Conservation (phyloP, 92 coral and sea anemone genomes). For the Porites lobata region DNA sequence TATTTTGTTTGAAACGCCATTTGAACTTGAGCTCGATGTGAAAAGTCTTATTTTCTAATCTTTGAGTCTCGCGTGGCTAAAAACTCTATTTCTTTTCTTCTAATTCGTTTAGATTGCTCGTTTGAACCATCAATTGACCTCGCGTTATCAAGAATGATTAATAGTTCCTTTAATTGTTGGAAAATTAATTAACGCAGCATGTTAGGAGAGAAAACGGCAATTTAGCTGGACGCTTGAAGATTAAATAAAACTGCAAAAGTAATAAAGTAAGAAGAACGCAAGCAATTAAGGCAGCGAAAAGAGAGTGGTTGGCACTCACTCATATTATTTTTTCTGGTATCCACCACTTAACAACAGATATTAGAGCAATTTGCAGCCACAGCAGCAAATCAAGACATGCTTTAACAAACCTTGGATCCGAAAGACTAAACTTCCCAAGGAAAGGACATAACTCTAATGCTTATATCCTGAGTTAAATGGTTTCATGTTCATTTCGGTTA, state of each 20-base stretch:
- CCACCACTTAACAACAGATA: not conserved
- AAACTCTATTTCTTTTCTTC: not conserved
- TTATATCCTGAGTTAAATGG: not conserved
- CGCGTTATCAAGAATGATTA: constrained; percentile 35
- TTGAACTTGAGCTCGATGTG: not conserved
- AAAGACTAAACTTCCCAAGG: not conserved
- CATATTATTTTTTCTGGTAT: not conserved
- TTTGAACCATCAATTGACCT: constrained; percentile 20
- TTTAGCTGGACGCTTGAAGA: not conserved
- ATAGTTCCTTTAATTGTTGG: constrained; percentile 9
- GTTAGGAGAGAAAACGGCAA: constrained; percentile 2
- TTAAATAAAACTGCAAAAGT: not conserved
- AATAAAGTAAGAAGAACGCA: not conserved
- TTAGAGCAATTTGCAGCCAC: not conserved
- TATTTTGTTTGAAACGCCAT: not conserved
- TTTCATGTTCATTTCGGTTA: not conserved
- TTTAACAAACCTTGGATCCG: not conserved
- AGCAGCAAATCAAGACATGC: not conserved
- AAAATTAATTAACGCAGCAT: constrained; percentile 34
- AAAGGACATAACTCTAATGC: not conserved
- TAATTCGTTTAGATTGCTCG: constrained; percentile 6
- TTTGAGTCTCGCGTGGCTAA: not conserved
- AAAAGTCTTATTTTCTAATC: not conserved
- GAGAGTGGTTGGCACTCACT: not conserved
- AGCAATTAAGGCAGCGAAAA: not conserved